A percentile compares a stretch with the other conserved stretches of the same genome.
Evolutionary conservation across 2,888 invertebrate genomes (phyloP).

Genomic region (Uropetala carovei): DNA sequence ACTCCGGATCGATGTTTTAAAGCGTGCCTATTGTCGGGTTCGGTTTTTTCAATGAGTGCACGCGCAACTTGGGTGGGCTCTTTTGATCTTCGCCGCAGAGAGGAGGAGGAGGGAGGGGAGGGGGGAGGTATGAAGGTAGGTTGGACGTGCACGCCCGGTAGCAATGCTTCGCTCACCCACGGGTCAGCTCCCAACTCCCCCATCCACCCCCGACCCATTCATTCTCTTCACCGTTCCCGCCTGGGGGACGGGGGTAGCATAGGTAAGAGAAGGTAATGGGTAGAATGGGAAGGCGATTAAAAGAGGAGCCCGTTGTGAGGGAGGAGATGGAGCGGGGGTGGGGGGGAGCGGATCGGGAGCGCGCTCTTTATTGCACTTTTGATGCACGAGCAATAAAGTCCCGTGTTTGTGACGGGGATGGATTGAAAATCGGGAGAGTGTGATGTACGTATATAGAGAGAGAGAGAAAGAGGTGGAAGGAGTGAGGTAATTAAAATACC

Average conservation of each 20-base stretch:
- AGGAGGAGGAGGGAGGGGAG: neutral
- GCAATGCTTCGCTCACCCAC: neutral
- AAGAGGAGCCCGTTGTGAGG: constrained; percentile 4
- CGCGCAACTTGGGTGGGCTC: neutral
- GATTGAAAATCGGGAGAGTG: constrained; percentile 8
- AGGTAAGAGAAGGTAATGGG: neutral
- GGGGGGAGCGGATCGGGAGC: neutral
- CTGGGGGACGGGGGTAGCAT: neutral
- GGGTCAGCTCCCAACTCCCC: neutral
- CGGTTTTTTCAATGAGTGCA: too few species aligned
- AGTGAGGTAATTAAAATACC: constrained; percentile 56
- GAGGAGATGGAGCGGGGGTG: neutral
- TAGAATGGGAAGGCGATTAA: constrained; percentile 13
- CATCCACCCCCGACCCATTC: neutral
- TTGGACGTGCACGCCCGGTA: neutral
- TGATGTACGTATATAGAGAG: too few species aligned
- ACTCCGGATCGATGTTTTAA: too few species aligned
- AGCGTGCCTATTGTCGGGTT: too few species aligned
- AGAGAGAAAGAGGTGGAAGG: constrained; percentile 28
- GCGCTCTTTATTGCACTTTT: constrained; percentile 59
- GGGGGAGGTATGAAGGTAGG: neutral
- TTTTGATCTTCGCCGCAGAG: neutral
- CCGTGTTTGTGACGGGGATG: constrained; percentile 48
- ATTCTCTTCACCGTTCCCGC: neutral
- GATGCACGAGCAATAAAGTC: constrained; percentile 60